phyloP scores from a whole-genome alignment of 2,113 vertebrate genomes.

The Sprattus sprattus region DNA sequence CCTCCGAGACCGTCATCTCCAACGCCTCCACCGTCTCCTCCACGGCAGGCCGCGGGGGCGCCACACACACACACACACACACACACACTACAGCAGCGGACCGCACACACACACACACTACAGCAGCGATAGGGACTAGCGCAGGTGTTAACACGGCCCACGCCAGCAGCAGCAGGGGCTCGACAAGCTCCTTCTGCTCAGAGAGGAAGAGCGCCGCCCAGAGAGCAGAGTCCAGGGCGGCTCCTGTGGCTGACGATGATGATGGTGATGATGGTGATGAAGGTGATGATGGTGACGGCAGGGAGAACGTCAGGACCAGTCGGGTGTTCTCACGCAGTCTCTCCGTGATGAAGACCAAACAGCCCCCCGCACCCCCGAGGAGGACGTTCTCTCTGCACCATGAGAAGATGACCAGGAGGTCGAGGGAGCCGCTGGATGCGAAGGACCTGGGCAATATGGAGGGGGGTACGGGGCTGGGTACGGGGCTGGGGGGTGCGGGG shows the following conservation, averaged over 20 bases:
- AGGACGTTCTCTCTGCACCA: conserved; percentile 87
- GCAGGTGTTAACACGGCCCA: conserved; percentile 54
- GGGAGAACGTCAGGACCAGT: conserved; percentile 69
- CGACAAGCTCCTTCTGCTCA: conserved; percentile 54
- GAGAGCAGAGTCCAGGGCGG: conserved; percentile 57
- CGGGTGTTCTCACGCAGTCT: conserved; percentile 75
- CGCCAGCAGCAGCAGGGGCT: conserved; percentile 53
- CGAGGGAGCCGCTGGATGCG: conserved; percentile 52
- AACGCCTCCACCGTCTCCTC: conserved; percentile 85
- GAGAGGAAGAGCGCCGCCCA: conserved; percentile 44
- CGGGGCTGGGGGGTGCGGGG: background rate
- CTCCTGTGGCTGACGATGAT: background rate
- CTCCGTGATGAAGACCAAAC: conserved; percentile 87
- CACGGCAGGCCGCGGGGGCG: conserved; percentile 62
- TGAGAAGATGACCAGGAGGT: conserved; percentile 71
- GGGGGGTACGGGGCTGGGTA: conserved; percentile 26
- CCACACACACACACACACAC: conserved; percentile 9
- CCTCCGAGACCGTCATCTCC: conserved; percentile 86
- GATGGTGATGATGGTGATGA: background rate
- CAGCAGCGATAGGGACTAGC: too few species aligned
- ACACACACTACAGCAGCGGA: conserved; percentile 45
- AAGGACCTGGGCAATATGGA: conserved; percentile 43
- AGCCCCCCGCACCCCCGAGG: conserved; percentile 78
- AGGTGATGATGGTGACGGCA: conserved; percentile 48
- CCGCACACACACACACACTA: conserved; percentile 23